Base-by-base conservation (phyloP, 1,140 invertebrate species). In the Lepidurus couesii region DNA sequence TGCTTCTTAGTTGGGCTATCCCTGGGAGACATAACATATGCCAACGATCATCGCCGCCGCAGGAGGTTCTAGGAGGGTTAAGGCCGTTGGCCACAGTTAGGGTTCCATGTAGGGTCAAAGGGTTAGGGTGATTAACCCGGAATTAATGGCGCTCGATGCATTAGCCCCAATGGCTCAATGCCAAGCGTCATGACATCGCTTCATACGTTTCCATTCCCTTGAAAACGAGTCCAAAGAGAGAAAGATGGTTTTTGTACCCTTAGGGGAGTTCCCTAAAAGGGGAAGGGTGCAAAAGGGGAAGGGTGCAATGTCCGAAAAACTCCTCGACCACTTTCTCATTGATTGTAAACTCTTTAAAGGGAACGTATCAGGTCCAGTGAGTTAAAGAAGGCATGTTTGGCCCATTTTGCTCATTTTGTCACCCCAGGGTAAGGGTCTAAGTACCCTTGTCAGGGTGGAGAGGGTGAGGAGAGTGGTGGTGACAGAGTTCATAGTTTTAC, bases 101-200 rank as follows among this genome's bases (percentile, higher is more conserved):
- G 53, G 16, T 65, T 65, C 53, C 53, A 13, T 47, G 53, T 65
- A 65, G n/a, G 53, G 53, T 65, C 53, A 65, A 65, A 65, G 53
- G 53, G 53, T 65, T 65, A 65, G 53, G 53, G 53, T 65, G 53
- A 65, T 65, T 65, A 65, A 65, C 53, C 53, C 53, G 8, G 53
- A 65, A 65, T 65, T 65, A 65, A 65, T 65, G 53, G 53, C 13
- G 53, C 21, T 65, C 53, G 16, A 65, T 65, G 53, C 7, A 65
- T 21, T 65, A 7, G 53, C 1, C 3, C 7, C 13, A n/a, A 34
- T 7, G 53, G 53, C 53, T 65, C 21, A 21, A 21, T 21, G 53
- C 53, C 53, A 65, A 65, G 8, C 34, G 2, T 34, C 34, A 21
- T 13, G 53, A 13, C 13, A 65, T 65, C 53, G 21, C 53, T 65